Base-by-base conservation (phyloP, 1,140 invertebrate species). In the Cydia strobilella region DNA sequence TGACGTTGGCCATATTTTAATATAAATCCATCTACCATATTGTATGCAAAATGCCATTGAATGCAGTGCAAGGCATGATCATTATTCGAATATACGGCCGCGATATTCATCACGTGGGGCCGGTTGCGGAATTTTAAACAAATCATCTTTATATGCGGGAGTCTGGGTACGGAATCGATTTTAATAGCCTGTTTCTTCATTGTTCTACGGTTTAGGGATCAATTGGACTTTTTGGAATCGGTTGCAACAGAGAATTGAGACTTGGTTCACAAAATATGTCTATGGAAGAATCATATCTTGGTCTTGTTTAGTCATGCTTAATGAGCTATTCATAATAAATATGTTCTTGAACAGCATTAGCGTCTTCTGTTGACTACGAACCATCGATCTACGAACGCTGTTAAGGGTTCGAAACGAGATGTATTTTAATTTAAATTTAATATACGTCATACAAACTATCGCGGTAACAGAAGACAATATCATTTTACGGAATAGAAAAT, bases 41-140 rank as follows among this genome's bases (percentile, higher is more conserved):
- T 92, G 90, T 92, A 92, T 91, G 90, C 90, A 92, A 92, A 92
- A 92, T 89, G 85, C 89, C 86, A 92, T 92, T 92, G 90, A 92
- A 92, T 90, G 85, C 90, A 84, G 90, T 89, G 88, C 87, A 90
- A 88, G 89, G 80, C 89, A 82, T 89, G 88, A 91, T 93, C 90
- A 93, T 93, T 93, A 93, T 93, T 90, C 88, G 83, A 90, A 90
- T 92, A 90, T 87, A 84, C 85, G 86, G 80, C 80, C 78, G 86
- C 82, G 90, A 93, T 93, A 93, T 91, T 88, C 90, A 93, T 93
- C 91, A 93, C 85, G 81, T 79, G 73, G 79, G 72, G 79, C 82
- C 89, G 80, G 81, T 84, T 84, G 83, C 83, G 82, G 88, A 79
- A 88, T 90, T 93, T 91, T 90, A 91, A 91, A 93, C 91, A 91